These are phyloP conservation scores for Nannoperca australis DNA, from an alignment of 2,797 vertebrate genomes.

Conservation along the genomic window DNA sequence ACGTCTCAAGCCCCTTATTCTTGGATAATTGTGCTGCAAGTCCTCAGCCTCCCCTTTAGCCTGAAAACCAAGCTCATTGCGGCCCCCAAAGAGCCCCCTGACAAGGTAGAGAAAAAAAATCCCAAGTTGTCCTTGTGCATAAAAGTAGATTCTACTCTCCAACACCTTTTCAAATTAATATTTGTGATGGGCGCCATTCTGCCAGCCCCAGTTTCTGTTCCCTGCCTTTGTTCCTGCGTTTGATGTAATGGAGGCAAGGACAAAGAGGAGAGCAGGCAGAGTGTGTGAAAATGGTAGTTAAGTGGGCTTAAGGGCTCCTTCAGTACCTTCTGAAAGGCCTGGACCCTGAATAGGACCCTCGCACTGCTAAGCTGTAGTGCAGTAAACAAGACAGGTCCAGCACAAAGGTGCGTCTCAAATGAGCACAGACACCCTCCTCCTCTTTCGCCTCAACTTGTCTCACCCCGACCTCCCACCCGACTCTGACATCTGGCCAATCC, in stretches of 20 bases:
- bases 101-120: conserved; percentile 88
- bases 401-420: conserved; percentile 99
- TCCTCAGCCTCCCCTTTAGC: conserved; percentile 96
- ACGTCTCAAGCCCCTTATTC: conserved; percentile 97
- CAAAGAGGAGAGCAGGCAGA: conserved; percentile 99
- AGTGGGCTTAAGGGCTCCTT: conserved; percentile 99
- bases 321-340: conserved; percentile 99
- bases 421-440: conserved; percentile 98
- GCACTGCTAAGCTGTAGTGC: conserved; percentile 99
- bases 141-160: conserved; percentile 99
- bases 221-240: conserved; percentile 99
- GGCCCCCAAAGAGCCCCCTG: conserved; percentile 90
- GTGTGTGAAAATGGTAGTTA: conserved; percentile 99
- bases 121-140: conserved; percentile 99
- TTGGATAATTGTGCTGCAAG: conserved; percentile 99
- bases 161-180: conserved; percentile 99
- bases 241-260: conserved; percentile 99
- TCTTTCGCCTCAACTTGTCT: conserved; percentile 70
- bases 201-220: conserved; percentile 99
- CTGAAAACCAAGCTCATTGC: conserved; percentile 99
- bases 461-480: conserved; percentile 87
- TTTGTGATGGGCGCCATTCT: conserved; percentile 99
- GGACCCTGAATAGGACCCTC: conserved; percentile 97
- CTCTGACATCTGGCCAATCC: conserved; percentile 99
- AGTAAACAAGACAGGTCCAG: conserved; percentile 99